Conservation (phyloP, 2,113 vertebrate species). For the Bucco capensis region DNA sequence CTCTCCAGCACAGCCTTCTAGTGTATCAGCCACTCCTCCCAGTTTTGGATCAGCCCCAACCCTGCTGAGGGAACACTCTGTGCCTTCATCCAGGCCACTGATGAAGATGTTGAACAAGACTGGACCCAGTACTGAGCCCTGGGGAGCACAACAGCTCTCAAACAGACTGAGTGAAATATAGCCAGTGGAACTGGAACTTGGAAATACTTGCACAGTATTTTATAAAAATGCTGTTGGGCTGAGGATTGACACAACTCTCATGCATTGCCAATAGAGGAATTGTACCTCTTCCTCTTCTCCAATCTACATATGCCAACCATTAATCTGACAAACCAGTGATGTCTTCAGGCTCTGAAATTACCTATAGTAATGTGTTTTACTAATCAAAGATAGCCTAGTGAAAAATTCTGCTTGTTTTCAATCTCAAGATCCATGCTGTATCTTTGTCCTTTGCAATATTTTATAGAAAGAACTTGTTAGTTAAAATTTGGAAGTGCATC, state of each 20-base stretch:
- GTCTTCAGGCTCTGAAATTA: not conserved
- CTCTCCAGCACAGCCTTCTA: no score
- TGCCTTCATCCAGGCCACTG: no score
- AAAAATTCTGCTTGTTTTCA: not conserved
- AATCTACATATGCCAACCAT: not conserved
- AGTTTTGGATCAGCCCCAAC: no score
- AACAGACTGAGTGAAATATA: not conserved
- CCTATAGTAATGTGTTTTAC: not conserved
- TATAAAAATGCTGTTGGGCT: not conserved
- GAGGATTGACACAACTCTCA: not conserved
- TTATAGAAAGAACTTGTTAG: not conserved
- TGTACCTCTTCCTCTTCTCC: not conserved
- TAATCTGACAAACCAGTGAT: not conserved
- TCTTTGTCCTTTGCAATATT: not conserved
- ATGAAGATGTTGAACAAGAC: no score
- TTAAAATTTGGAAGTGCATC: slow-evolving; percentile 7
- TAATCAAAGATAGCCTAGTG: not conserved
- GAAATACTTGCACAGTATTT: not conserved
- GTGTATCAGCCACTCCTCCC: no score
- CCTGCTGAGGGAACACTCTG: no score
- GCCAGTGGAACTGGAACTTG: not conserved
- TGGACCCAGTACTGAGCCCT: no score
- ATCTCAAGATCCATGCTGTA: not conserved
- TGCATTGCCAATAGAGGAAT: not conserved
- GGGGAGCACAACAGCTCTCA: not conserved